A percentile compares a stretch with the other conserved stretches of the same genome.
Conservation (phyloP, 2,888 invertebrate species). For the Thera obeliscata region DNA sequence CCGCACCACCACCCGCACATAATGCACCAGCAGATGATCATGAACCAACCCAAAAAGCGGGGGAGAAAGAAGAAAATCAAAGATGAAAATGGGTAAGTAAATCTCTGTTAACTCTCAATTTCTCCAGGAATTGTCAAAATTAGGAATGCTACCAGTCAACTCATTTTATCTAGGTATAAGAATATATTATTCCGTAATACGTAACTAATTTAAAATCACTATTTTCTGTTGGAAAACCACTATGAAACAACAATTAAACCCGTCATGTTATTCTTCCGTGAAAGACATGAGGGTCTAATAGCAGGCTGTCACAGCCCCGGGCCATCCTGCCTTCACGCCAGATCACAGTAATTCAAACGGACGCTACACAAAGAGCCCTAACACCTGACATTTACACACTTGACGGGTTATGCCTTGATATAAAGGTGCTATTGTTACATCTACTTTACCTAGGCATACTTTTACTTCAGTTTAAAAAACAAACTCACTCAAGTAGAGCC, state of each 20-base stretch:
- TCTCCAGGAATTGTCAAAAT: background rate
- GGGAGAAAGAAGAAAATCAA: conserved; percentile 94
- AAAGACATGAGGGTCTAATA: conserved; percentile 22
- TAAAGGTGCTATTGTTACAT: conserved; percentile 1
- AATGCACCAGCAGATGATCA: conserved; percentile 77
- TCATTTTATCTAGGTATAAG: too few relatives aligned
- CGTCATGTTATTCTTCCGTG: conserved; percentile 23
- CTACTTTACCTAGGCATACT: background rate
- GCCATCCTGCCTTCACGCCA: conserved; percentile 17
- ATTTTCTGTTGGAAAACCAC: conserved; percentile 12
- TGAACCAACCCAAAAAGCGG: conserved; percentile 90
- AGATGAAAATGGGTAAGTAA: conserved; percentile 84
- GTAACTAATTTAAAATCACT: background rate
- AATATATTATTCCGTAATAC: background rate
- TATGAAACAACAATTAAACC: conserved; percentile 23
- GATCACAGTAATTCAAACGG: conserved; percentile 24
- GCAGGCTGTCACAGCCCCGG: conserved; percentile 24
- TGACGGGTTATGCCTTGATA: conserved; percentile 9
- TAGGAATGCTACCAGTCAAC: background rate
- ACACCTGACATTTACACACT: conserved; percentile 25
- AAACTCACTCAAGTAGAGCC: background rate
- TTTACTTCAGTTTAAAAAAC: background rate
- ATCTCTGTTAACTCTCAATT: background rate
- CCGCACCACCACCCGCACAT: conserved; percentile 64
- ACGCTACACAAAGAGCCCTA: conserved; percentile 27